Conservation (phyloP, 2,888 invertebrate genomes). For the Ametastegia equiseti region DNA sequence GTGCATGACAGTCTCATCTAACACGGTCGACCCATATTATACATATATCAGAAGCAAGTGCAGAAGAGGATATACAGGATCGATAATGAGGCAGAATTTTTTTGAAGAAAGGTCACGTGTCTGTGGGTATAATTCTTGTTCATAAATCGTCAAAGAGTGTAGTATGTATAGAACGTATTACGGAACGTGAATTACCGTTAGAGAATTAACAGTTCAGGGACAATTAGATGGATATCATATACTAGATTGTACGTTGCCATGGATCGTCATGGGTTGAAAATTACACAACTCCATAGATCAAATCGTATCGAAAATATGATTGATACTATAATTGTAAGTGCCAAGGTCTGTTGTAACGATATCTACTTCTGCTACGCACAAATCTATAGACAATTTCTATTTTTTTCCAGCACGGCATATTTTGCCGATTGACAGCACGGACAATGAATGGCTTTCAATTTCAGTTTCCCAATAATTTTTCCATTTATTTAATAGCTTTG, state of each 20-base stretch:
- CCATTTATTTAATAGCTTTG: too few relatives aligned
- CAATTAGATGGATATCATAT: neutral
- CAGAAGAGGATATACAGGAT: slow-evolving; percentile 15
- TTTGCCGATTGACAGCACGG: too few relatives aligned
- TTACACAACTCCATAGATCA: neutral
- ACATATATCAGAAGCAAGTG: neutral
- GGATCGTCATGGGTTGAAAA: neutral
- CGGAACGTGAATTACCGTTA: neutral
- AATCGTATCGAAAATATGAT: neutral
- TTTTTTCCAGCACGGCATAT: too few relatives aligned
- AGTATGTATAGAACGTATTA: neutral
- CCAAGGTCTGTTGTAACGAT: too few relatives aligned
- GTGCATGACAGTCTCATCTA: too few relatives aligned
- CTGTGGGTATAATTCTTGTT: neutral
- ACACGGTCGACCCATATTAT: neutral
- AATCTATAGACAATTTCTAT: too few relatives aligned
- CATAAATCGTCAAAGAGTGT: neutral
- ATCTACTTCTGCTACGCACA: too few relatives aligned
- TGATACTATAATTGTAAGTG: neutral
- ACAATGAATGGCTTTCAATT: too few relatives aligned
- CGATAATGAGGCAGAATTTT: slow-evolving; percentile 16
- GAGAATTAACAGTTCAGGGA: neutral
- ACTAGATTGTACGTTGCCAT: neutral
- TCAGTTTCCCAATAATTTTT: too few relatives aligned
- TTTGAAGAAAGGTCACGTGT: slow-evolving; percentile 17